Conservation (phyloP, 2,113 vertebrate species). For the Trematomus loennbergii region DNA sequence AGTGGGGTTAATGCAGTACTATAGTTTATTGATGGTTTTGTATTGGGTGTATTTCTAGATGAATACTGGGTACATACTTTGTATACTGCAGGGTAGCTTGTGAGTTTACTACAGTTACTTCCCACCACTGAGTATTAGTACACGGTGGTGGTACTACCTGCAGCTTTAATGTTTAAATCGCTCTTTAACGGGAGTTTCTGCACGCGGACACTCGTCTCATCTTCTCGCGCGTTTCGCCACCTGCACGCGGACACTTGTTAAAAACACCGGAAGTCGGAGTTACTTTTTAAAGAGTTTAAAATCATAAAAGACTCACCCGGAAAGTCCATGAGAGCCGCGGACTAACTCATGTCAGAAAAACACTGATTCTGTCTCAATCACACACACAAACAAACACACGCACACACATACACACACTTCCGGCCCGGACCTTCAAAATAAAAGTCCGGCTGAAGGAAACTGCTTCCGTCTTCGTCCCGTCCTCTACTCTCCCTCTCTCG, state of each 20-base stretch:
- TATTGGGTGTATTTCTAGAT: too few species aligned
- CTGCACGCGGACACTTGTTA: background rate
- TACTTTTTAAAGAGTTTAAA: background rate
- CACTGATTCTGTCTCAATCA: background rate
- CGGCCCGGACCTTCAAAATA: conserved; percentile 56
- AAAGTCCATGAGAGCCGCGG: conserved; percentile 52
- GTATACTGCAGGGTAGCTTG: too few species aligned
- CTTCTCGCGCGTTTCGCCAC: conserved; percentile 4
- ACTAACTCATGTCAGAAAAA: background rate
- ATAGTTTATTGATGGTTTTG: too few species aligned
- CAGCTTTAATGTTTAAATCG: background rate
- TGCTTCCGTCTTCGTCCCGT: conserved; percentile 59
- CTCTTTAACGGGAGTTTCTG: background rate
- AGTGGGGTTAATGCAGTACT: too few species aligned
- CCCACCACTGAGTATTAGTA: too few species aligned
- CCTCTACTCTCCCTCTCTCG: conserved; percentile 16
- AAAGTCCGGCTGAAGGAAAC: conserved; percentile 2
- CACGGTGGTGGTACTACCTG: too few species aligned
- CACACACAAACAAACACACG: too few species aligned
- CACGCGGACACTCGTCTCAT: background rate
- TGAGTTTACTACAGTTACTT: too few species aligned
- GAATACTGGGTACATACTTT: too few species aligned
- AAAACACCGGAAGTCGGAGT: background rate
- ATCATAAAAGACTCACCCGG: conserved; percentile 51
- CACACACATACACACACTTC: conserved; percentile 25